Conservation (phyloP, 2,888 invertebrate genomes). For the Erebia aethiops region DNA sequence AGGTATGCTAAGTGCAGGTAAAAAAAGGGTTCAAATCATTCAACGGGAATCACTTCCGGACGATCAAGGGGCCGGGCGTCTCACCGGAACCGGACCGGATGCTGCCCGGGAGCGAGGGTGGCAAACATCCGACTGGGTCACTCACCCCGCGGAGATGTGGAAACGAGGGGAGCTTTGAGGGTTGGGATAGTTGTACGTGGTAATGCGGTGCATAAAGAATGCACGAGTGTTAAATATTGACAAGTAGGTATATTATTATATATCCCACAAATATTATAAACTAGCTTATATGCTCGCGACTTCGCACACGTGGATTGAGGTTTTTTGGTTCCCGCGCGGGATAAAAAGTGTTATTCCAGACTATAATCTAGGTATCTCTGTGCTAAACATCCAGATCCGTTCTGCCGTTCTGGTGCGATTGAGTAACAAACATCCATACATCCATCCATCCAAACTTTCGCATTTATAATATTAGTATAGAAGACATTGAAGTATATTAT, state of each 20-base stretch:
- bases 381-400: too few species aligned
- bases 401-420: too few species aligned
- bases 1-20: neutral
- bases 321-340: too few species aligned
- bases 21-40: slow-evolving; percentile 38
- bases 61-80: slow-evolving; percentile 40
- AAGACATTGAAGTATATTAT: too few species aligned
- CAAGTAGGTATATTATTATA: neutral
- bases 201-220: slow-evolving; percentile 11
- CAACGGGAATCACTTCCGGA: slow-evolving; percentile 34
- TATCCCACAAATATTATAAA: too few species aligned
- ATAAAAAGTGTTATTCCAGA: too few species aligned
- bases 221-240: neutral
- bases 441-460: too few species aligned
- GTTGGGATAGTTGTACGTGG: slow-evolving; percentile 17
- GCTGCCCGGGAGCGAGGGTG: slow-evolving; percentile 60
- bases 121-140: slow-evolving; percentile 61
- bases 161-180: slow-evolving; percentile 47
- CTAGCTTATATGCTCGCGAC: too few species aligned
- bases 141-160: slow-evolving; percentile 55
- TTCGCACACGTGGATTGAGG: too few species aligned
- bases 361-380: too few species aligned
- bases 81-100: slow-evolving; percentile 60
- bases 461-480: too few species aligned
- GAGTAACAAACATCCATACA: too few species aligned